These are phyloP conservation scores for Yasuhikotakia modesta DNA, from an alignment of 2,797 vertebrate species.

Conservation along the genomic window DNA sequence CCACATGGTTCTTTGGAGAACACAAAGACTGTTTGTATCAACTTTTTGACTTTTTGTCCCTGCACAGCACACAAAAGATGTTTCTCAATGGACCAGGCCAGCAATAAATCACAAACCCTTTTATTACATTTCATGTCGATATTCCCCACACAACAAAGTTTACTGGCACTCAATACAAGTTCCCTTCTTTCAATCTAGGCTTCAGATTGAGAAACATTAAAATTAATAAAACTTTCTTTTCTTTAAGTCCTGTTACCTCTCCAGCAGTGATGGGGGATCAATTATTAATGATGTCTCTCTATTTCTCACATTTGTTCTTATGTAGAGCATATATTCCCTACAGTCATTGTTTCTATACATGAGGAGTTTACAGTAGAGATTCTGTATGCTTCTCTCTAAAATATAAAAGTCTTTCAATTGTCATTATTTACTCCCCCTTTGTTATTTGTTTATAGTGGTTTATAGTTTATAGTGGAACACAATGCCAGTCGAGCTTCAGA, in stretches of 20 bases:
- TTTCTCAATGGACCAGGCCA: conserved; percentile 41
- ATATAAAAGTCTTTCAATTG: not conserved
- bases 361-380: conserved; percentile 12
- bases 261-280: conserved; percentile 59
- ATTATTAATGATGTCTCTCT: conserved; percentile 63
- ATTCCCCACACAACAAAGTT: conserved; percentile 60
- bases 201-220: conserved; percentile 60
- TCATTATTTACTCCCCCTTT: not conserved
- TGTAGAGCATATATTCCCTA: conserved; percentile 49
- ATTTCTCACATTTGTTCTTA: conserved; percentile 47
- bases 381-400: not conserved
- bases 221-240: conserved; percentile 57
- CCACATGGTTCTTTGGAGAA: conserved; percentile 23
- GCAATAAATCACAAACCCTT: conserved; percentile 62
- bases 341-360: conserved; percentile 42
- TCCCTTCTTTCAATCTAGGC: conserved; percentile 58
- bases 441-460: not conserved
- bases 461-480: not conserved
- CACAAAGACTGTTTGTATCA: conserved; percentile 35
- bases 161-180: conserved; percentile 57
- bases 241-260: conserved; percentile 52
- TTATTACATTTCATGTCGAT: conserved; percentile 66
- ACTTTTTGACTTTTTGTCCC: conserved; percentile 29
- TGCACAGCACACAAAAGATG: conserved; percentile 29
- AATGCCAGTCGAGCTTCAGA: not conserved